Evolutionary conservation across 2,888 invertebrate genomes (phyloP), one percentile per base, ranked within the genome.

Genomic region (Pilophorus perplexus): DNA sequence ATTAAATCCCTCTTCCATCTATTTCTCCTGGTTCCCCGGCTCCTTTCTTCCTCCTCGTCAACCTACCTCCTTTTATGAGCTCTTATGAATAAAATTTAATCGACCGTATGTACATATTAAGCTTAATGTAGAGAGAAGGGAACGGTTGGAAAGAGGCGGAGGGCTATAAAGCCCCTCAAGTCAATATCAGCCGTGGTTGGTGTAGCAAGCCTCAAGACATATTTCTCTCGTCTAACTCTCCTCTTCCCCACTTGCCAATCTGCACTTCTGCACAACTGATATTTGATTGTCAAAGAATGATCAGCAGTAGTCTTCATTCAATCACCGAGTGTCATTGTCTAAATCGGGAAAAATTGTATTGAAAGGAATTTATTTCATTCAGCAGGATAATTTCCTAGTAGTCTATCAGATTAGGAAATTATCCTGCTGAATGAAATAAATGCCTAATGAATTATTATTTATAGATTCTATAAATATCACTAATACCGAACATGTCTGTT

Each of bases 71-170:
- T 64, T 67, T 69, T 69, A 69, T 66, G 68, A 62, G 68, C 68
- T 42, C 68, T 68, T 68, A 67, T 69, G 69, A 67, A 69, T 69
- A 67, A 69, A 69, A 69, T 69, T 67, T 67, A 69, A 69, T 69
- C 67, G 69, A 69, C 69, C 69, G 69, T 67, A 57, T 69, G 69
- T 69, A 67, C 67, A 69, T 67, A 69, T 52, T 67, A 66, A 59
- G 67, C 40, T 54, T 67, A 69, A 69, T 69, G 66, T 64, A 67
- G 69, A 62, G 66, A 66, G 66, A 48, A 64, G 44, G 44, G 55
- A 20, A 16, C 37, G 37, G 25, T 14, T 14, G 55, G n/a, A 4
- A 37, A 10, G 59, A 23, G 57, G 22, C 2, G 27, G 50, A 14
- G 16, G 3, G 59, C 42, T 23, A 59, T 59, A 42, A 42, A 59